Evolutionary conservation across 2,113 vertebrate species (phyloP).

Genomic region (Calyptomena viridis): DNA sequence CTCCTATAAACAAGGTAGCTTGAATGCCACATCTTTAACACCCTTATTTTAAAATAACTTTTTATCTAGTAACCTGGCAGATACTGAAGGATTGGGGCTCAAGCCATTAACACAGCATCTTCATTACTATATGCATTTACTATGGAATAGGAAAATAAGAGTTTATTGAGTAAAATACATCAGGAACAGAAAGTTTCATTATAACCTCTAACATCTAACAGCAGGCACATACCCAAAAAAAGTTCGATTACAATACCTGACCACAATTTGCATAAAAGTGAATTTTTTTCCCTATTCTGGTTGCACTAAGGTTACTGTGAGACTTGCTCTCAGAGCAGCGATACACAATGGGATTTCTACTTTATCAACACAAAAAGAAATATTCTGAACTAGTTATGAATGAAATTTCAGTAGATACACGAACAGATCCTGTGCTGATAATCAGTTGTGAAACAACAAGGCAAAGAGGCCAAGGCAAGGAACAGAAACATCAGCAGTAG

Average conservation of each 20-base stretch:
- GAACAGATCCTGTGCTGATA: neutral
- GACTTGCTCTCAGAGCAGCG: neutral
- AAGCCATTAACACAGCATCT: neutral
- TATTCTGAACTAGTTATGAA: neutral
- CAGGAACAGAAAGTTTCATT: neutral
- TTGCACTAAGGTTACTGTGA: neutral
- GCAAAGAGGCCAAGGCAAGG: neutral
- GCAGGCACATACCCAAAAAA: neutral
- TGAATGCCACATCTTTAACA: neutral
- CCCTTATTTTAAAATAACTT: neutral
- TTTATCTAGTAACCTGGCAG: neutral
- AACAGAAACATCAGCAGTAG: neutral
- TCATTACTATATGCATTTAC: neutral
- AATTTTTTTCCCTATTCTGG: neutral
- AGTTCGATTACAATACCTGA: neutral
- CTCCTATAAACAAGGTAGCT: neutral
- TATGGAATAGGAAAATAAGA: neutral
- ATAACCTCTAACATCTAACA: neutral
- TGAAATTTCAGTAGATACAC: neutral
- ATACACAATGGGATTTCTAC: neutral
- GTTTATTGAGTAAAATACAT: neutral
- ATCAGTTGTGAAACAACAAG: neutral
- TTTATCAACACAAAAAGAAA: neutral
- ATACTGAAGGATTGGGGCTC: neutral
- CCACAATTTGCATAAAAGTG: neutral